Evolutionary conservation across 2,888 invertebrate species (phyloP), one percentile per base, ranked within the genome.

Genomic region (Nomada fucata): DNA sequence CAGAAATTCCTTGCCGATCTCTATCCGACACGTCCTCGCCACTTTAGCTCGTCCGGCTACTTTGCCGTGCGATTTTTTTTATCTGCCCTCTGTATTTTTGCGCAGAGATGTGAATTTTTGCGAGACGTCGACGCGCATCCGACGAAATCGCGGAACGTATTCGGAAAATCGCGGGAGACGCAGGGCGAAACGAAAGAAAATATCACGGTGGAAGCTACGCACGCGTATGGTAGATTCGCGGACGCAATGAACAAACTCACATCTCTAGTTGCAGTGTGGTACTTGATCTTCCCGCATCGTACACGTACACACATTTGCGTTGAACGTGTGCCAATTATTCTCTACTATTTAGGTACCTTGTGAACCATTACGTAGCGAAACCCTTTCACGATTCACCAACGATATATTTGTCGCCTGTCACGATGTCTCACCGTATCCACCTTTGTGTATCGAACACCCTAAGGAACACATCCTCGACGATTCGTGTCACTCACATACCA

Each of bases 331-430:
- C 76, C 82, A 78, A 76, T 77, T 72, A 69, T 75, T 64, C 36
- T 70, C 15, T 57, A 47, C 44, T 70, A 70, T 68, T 60, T 87
- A 85, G 76, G 73, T 87, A 91, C 90, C 83, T 87, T 92, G 92
- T 92, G 93, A 93, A 93, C 93, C 93, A 93, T 93, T 93, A 91
- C 93, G 93, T 93, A 93, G 92, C 93, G 93, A 90, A 90, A 89
- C 90, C 90, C 81, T 65, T 42, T 80, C 88, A 88, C 88, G 84
- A 88, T 74, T 79, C 76, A 74, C 50, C 67, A 64, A 76, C 52
- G 67, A 52, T 82, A 68, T 79, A 60, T 83, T 76, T 86, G 84
- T 86, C 88, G 71, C 76, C 79, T 77, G 84, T 78, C 84, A 83
- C 82, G 73, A 74, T 80, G 13, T 81, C 65, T 77, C 81, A 69